phyloP scores from a whole-genome alignment of 1,140 invertebrate species.

The Stegodyphus dumicola region DNA sequence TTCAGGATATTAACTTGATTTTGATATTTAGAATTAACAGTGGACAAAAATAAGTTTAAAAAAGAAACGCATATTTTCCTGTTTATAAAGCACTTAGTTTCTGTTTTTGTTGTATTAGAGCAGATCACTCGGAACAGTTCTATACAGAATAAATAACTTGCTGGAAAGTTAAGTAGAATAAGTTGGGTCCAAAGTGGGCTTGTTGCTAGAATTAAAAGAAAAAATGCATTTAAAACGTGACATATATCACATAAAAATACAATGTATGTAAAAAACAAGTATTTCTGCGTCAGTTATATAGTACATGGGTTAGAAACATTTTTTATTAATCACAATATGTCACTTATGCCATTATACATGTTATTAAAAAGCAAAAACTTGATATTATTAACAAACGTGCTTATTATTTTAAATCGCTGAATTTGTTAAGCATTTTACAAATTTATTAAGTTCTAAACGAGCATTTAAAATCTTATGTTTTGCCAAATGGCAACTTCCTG shows the following conservation, averaged over 20 bases:
- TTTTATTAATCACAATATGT: background rate
- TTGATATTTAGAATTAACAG: background rate
- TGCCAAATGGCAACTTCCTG: no score
- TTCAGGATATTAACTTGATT: background rate
- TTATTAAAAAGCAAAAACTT: background rate
- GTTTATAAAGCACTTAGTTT: background rate
- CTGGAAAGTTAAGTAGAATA: constrained; percentile 54
- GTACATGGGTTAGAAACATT: background rate
- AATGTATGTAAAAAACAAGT: background rate
- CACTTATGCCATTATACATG: background rate
- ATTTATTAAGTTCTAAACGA: no score
- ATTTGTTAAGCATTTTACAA: no score
- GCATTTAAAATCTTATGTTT: no score
- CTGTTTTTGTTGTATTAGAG: constrained; percentile 9
- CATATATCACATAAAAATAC: no score
- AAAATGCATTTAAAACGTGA: background rate
- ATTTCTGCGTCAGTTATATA: background rate
- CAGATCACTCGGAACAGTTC: constrained; percentile 51
- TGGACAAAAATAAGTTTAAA: background rate
- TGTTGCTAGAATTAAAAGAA: constrained; percentile 41
- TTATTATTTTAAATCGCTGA: background rate
- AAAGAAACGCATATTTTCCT: background rate
- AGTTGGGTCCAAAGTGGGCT: constrained; percentile 62
- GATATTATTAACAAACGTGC: background rate
- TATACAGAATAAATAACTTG: constrained; percentile 57